Base-by-base conservation (phyloP, 2,888 invertebrate genomes). In the Malthinus flaveolus region DNA sequence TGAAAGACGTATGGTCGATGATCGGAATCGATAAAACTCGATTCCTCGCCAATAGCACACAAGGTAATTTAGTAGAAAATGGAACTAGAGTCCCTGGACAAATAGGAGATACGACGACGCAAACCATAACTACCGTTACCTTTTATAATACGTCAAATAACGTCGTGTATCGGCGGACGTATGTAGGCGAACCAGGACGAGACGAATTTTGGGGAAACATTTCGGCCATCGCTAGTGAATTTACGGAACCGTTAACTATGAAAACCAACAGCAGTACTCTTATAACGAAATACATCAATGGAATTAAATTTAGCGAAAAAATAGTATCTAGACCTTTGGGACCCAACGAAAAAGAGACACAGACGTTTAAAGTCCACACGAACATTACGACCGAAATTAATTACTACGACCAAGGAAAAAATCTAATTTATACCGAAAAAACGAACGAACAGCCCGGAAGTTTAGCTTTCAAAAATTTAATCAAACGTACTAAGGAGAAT, bases 141-240 rank as follows among this genome's bases (percentile, higher is more conserved):
- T 59, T 51, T 36, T 59, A 51, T 11, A 48, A 56, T 10, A n/a
- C 11, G 8, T 34, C 42, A 4, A 34, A 47, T 3, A 46, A 37
- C 1, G 6, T 23, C 4, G 15, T 54, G 5, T 35, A 48, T 4
- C 10, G 35, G 32, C 15, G 33, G 31, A 31, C 31, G 8, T 10
- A 55, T 31, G 50, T 39, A 32, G 45, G 35, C 0, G 59, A 59
- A 33, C 46, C 39, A 1, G 47, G 12, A 23, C 34, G 23, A n/a
- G 48, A 48, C 31, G 44, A 59, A 12, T 59, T 51, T 31, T 59
- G 55, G 55, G 12, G 42, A 36, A 33, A 48, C n/a, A 47, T 59
- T 35, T 35, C 56, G 12, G 47, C 32, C 39, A 34, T 44, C 10
- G 51, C 50, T 15, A 42, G 13, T 6, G 11, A 36, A 11, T 51